phyloP scores from a whole-genome alignment of 2,888 invertebrate genomes.

The Entomobrya multifasciata region DNA sequence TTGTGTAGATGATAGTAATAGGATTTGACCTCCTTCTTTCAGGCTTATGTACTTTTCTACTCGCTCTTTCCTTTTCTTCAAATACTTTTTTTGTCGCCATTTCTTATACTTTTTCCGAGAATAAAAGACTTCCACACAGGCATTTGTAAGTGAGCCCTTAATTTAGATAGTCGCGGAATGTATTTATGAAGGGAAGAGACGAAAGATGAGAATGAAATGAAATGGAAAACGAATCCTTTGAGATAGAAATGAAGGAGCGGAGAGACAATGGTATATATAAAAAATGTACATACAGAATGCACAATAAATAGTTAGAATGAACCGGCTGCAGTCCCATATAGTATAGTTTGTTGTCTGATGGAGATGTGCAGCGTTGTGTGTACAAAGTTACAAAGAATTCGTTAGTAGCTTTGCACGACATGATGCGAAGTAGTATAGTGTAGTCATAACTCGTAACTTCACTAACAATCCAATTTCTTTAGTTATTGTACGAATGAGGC shows the following conservation, averaged over 20 bases:
- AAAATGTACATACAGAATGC: background rate
- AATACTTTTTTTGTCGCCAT: background rate
- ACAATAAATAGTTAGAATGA: too few species aligned
- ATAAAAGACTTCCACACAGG: background rate
- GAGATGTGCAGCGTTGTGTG: background rate
- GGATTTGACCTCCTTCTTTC: constrained; percentile 1
- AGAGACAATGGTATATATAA: constrained; percentile 21
- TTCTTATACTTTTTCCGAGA: background rate
- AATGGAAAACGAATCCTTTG: constrained; percentile 48
- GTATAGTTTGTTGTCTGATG: constrained; percentile 13
- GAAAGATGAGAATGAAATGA: constrained; percentile 43
- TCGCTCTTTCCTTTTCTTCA: background rate
- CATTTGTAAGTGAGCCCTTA: constrained; percentile 48
- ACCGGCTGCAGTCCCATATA: too few species aligned
- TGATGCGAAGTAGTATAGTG: background rate
- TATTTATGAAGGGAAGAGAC: constrained; percentile 44
- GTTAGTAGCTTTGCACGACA: constrained; percentile 2
- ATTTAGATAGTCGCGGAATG: constrained; percentile 61
- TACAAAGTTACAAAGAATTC: background rate
- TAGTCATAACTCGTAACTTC: constrained; percentile 15
- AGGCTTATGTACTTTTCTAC: background rate
- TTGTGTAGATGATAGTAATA: constrained; percentile 14
- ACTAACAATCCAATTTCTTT: constrained; percentile 68
- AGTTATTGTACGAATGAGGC: constrained; percentile 38
- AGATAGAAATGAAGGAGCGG: constrained; percentile 11